Evolutionary conservation across 2,888 invertebrate genomes (phyloP).

Genomic region (Macroteleia sp.): DNA sequence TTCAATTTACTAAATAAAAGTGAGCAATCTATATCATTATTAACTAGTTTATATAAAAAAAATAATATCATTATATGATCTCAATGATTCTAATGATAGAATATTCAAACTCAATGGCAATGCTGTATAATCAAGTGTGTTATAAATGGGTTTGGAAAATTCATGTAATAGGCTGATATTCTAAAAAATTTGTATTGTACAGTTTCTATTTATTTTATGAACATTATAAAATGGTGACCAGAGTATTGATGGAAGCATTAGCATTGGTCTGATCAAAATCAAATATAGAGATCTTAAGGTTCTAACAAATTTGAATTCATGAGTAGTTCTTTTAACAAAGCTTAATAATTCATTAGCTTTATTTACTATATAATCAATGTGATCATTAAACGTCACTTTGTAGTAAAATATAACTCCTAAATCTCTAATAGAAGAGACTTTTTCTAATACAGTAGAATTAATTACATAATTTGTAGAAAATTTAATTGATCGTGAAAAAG

Average conservation of each 20-base stretch:
- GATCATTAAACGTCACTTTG: neutral
- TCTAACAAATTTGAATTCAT: neutral
- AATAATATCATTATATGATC: neutral
- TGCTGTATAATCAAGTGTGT: neutral
- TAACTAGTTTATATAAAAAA: slow-evolving; percentile 1
- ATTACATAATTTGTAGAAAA: neutral
- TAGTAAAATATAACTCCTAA: slow-evolving; percentile 3
- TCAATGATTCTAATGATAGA: neutral
- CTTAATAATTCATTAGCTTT: neutral
- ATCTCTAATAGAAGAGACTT: neutral
- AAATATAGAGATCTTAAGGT: neutral
- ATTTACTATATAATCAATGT: neutral
- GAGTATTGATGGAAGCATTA: neutral
- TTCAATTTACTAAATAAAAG: neutral
- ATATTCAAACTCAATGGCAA: neutral
- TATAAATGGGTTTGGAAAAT: slow-evolving; percentile 5
- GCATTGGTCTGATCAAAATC: neutral
- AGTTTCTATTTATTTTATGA: neutral
- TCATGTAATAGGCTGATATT: neutral
- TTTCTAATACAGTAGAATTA: neutral
- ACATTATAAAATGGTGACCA: slow-evolving; percentile 1
- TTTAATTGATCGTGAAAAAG: slow-evolving; percentile 5
- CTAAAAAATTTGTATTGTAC: slow-evolving; percentile 7
- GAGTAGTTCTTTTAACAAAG: neutral
- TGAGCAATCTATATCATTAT: neutral